A percentile compares a stretch with the other conserved stretches of the same genome.
These are phyloP conservation scores for Cosmia pyralina DNA, from an alignment of 2,888 invertebrate species.

Conservation along the genomic window DNA sequence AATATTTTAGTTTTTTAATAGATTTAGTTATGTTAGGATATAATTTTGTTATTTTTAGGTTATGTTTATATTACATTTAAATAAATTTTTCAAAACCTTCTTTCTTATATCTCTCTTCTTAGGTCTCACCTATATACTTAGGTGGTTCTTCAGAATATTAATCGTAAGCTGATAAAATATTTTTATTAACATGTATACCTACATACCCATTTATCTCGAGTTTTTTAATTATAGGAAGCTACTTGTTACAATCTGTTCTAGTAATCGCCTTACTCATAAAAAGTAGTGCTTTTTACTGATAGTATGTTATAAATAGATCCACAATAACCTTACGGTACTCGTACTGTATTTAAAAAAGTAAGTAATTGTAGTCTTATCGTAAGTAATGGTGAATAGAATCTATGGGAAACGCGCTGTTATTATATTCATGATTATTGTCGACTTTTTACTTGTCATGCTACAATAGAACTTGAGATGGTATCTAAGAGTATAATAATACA, in stretches of 20 bases:
- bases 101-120: too few species aligned
- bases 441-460: constrained; percentile 37
- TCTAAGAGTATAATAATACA: not conserved
- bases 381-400: constrained; percentile 21
- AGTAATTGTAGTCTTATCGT: constrained; percentile 42
- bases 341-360: constrained; percentile 28
- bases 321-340: constrained; percentile 26
- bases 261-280: not conserved
- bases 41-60: too few species aligned
- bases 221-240: not conserved
- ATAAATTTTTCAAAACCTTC: too few species aligned
- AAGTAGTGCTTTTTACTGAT: not conserved
- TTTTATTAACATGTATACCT: not conserved
- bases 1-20: too few species aligned
- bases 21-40: too few species aligned
- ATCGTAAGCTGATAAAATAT: not conserved
- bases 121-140: not conserved
- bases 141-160: not conserved
- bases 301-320: constrained; percentile 4
- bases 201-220: not conserved
- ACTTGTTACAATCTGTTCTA: not conserved
- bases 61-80: too few species aligned
- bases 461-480: constrained; percentile 2
- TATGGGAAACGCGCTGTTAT: constrained; percentile 40
- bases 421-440: constrained; percentile 25